Conservation (phyloP, 2,797 vertebrate genomes). For the Ptychadena robeensis region DNA sequence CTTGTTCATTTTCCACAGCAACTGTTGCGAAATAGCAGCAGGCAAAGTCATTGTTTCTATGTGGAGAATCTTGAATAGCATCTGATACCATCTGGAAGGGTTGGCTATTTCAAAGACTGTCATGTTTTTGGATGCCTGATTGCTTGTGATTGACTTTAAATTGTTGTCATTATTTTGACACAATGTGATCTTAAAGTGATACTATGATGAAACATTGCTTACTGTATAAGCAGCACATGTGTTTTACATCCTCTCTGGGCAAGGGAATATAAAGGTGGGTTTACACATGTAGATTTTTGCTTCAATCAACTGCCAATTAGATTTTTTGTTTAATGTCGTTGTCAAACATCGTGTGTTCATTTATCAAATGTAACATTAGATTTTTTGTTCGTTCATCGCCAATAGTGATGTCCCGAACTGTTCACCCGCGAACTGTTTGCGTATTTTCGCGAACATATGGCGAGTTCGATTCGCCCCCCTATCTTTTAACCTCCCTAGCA, state of each 20-base stretch:
- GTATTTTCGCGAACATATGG: no score
- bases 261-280: no score
- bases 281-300: no score
- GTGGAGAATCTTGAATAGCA: conserved; percentile 39
- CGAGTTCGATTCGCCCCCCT: no score
- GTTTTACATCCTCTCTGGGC: neutral
- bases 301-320: no score
- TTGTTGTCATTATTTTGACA: conserved; percentile 18
- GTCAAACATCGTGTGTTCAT: no score
- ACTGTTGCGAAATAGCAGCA: conserved; percentile 43
- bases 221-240: neutral
- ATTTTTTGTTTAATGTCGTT: no score
- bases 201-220: neutral
- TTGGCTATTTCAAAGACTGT: neutral
- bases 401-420: no score
- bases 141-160: conserved; percentile 36
- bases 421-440: no score
- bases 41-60: conserved; percentile 44
- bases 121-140: neutral
- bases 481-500: no score
- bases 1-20: conserved; percentile 27
- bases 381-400: no score
- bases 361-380: no score
- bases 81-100: neutral
- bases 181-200: conserved; percentile 21